Base-by-base conservation (phyloP, 2,797 vertebrate species). In the Epinephelus awoara region DNA sequence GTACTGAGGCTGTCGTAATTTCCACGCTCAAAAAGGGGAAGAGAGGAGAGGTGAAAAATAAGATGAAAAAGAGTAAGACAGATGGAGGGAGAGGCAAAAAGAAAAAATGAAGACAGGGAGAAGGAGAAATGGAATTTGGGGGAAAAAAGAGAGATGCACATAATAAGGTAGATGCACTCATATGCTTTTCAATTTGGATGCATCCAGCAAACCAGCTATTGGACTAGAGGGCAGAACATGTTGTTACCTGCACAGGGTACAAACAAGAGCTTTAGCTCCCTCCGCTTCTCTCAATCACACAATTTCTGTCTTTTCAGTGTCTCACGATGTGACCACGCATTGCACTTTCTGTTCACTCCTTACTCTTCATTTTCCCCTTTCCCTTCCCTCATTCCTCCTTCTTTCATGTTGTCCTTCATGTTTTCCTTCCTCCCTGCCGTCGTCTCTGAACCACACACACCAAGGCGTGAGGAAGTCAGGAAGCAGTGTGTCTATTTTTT, bases 191-290 rank as follows among this genome's bases (percentile, higher is more conserved):
- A 83, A 70, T 85, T 84, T 84, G 62, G 51, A 82, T 68, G 63
- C 65, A 68, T 72, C 77, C 72, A 81, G 34, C 63, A 82, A 72
- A 86, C 27, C 64, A 72, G 82, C 82, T 75, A 75, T 83, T 86
- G 67, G 64, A 78, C 80, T 44, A 47, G 78, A 89, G 76, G 84
- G 69, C 77, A 88, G 86, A 86, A 82, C 74, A 82, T 64, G 70
- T 63, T 86, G 79, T 79, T 80, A 70, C 83, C 70, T 55, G 19
- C 65, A 52, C 42, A 5, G 18, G 17, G 27, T 51, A 52, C 69
- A 77, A 74, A 75, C 71, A 84, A 23, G 27, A 68, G 47, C 14
- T 64, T 67, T 27, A 59, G 42, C 6, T 15, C 44, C 66, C 29
- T 38, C 40, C 62, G 8, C 52, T 25, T 74, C 29, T 64, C 47